Conservation (phyloP, 2,113 vertebrate genomes). For the Oryctolagus cuniculus region DNA sequence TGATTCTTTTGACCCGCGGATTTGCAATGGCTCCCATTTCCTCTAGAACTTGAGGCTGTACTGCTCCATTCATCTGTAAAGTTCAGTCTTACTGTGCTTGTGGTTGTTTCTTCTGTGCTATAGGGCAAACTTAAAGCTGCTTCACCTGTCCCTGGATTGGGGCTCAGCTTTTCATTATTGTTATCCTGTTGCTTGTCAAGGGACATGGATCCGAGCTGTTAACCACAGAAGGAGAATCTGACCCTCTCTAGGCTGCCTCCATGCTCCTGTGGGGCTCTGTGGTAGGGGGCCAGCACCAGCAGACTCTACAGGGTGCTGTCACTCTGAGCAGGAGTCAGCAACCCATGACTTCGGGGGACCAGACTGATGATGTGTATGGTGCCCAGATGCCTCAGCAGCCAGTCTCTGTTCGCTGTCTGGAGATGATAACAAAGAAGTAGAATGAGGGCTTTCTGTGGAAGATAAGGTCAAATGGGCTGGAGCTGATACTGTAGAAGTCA, state of each 20-base stretch:
- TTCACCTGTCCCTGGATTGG: constrained; percentile 91
- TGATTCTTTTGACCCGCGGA: constrained; percentile 85
- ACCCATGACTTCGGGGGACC: constrained; percentile 87
- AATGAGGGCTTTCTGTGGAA: constrained; percentile 89
- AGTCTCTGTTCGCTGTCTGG: constrained; percentile 91
- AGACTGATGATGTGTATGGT: constrained; percentile 86
- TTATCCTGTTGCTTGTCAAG: constrained; percentile 84
- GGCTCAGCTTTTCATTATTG: constrained; percentile 88
- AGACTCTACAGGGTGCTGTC: constrained; percentile 85
- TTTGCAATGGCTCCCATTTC: constrained; percentile 90
- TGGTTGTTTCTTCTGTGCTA: constrained; percentile 98
- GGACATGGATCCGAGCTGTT: too few relatives aligned
- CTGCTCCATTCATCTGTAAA: constrained; percentile 99
- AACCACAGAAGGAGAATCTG: constrained; percentile 73
- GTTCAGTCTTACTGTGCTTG: constrained; percentile 98
- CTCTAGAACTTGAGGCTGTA: constrained; percentile 93
- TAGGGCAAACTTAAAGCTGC: constrained; percentile 98
- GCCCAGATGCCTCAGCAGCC: constrained; percentile 84
- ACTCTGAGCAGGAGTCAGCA: constrained; percentile 87
- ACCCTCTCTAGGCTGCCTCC: constrained; percentile 86
- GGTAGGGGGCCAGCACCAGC: constrained; percentile 84
- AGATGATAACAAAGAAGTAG: constrained; percentile 86
- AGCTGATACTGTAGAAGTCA: constrained; percentile 88
- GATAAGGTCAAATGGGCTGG: constrained; percentile 90
- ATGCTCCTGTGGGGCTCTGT: constrained; percentile 85